Evolutionary conservation across 2,797 vertebrate species (phyloP).

Genomic region (Enoplosus armatus): DNA sequence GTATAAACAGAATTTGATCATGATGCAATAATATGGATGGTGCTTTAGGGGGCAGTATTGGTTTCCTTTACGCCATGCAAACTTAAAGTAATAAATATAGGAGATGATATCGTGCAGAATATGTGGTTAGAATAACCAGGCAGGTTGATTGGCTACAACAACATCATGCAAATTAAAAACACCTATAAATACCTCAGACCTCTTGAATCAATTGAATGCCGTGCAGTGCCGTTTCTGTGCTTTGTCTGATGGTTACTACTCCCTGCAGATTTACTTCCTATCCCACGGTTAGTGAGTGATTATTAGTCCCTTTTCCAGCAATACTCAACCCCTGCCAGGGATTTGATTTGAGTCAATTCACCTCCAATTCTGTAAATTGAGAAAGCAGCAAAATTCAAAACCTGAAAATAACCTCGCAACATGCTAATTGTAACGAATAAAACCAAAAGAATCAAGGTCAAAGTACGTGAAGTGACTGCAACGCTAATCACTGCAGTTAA

Average conservation of each 20-base stretch:
- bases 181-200: slow-evolving; percentile 47
- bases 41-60: slow-evolving; percentile 74
- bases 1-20: slow-evolving; percentile 40
- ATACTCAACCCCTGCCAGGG: slow-evolving; percentile 42
- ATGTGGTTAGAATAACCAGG: background rate
- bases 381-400: slow-evolving; percentile 16
- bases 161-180: slow-evolving; percentile 17
- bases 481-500: slow-evolving; percentile 20
- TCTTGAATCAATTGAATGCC: slow-evolving; percentile 29
- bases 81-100: slow-evolving; percentile 40
- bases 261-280: slow-evolving; percentile 4
- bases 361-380: slow-evolving; percentile 26
- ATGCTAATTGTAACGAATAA: slow-evolving; percentile 29
- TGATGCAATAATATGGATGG: slow-evolving; percentile 74
- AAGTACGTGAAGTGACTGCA: slow-evolving; percentile 33
- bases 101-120: slow-evolving; percentile 7
- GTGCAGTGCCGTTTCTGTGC: slow-evolving; percentile 35
- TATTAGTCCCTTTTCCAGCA: slow-evolving; percentile 36
- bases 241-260: slow-evolving; percentile 22
- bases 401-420: slow-evolving; percentile 32
- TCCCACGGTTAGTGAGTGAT: background rate
- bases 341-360: slow-evolving; percentile 21
- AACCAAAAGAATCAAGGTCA: background rate
- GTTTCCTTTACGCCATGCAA: slow-evolving; percentile 45
- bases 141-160: slow-evolving; percentile 9